These are phyloP conservation scores for Drosophila ohnishii DNA, from an alignment of 1,140 invertebrate genomes.

Conservation along the genomic window DNA sequence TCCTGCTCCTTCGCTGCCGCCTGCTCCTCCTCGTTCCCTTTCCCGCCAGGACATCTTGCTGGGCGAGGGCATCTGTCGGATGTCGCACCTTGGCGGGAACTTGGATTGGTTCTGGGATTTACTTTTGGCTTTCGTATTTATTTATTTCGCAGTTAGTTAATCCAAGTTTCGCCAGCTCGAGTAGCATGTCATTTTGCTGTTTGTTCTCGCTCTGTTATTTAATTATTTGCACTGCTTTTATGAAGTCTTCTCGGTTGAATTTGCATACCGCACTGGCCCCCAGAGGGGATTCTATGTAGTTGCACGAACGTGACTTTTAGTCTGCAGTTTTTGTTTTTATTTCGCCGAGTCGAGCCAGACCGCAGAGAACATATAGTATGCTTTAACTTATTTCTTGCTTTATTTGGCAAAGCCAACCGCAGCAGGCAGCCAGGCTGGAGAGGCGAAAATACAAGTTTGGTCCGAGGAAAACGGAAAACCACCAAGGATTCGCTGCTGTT, in stretches of 20 bases:
- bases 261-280: constrained; percentile 52
- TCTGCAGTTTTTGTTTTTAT: constrained; percentile 37
- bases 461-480: constrained; percentile 22
- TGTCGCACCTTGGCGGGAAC: constrained; percentile 60
- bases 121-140: constrained; percentile 32
- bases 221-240: constrained; percentile 67
- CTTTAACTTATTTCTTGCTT: constrained; percentile 55
- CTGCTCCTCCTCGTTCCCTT: constrained; percentile 20
- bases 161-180: constrained; percentile 62
- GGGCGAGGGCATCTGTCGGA: constrained; percentile 68
- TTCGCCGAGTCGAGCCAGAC: constrained; percentile 38
- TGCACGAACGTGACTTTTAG: constrained; percentile 42
- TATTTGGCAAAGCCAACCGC: constrained; percentile 49
- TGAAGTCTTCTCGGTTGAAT: constrained; percentile 51
- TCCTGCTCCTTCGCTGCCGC: background rate
- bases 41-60: constrained; percentile 70
- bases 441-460: constrained; percentile 38
- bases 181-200: constrained; percentile 58
- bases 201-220: constrained; percentile 53
- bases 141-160: constrained; percentile 56
- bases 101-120: constrained; percentile 42
- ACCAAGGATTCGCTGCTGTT: constrained; percentile 36
- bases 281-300: constrained; percentile 4
- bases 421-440: constrained; percentile 40
- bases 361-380: constrained; percentile 46